Evolutionary conservation across 37 sponge, comb jelly and placozoan genomes (phyloP).

Genomic region (Cliona cf. orientalis): DNA sequence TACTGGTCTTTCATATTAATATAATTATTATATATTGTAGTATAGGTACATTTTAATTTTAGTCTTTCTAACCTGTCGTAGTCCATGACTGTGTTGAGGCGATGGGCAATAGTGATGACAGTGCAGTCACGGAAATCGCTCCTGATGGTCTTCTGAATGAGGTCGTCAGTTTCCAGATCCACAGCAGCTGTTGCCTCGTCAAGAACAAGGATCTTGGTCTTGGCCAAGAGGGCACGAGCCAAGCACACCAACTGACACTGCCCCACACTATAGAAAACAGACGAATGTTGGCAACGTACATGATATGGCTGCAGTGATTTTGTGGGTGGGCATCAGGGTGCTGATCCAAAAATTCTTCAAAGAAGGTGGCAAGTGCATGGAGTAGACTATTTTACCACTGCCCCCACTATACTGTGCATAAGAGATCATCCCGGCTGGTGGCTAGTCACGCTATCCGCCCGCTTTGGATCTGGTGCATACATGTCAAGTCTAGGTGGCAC

Average conservation of each 20-base stretch:
- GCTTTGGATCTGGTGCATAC: too few species aligned
- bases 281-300: too few species aligned
- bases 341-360: too few species aligned
- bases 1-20: too few species aligned
- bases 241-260: slow-evolving; percentile 98
- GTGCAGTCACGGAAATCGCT: slow-evolving; percentile 92
- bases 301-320: too few species aligned
- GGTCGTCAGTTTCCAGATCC: slow-evolving; percentile 97
- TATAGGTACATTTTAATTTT: slow-evolving; percentile 19
- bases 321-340: too few species aligned
- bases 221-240: slow-evolving; percentile 93
- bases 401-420: too few species aligned
- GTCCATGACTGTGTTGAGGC: slow-evolving; percentile 99
- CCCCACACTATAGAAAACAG: slow-evolving; percentile 96
- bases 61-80: slow-evolving; percentile 75
- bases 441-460: too few species aligned
- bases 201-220: slow-evolving; percentile 95
- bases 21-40: neutral
- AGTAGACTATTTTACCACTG: too few species aligned
- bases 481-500: too few species aligned
- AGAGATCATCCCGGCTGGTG: too few species aligned
- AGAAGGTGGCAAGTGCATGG: too few species aligned
- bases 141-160: slow-evolving; percentile 97
- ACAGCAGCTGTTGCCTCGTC: slow-evolving; percentile 99
- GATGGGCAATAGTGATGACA: slow-evolving; percentile 96